Percentiles rank a stretch among this genome's conserved stretches.
phyloP scores from a whole-genome alignment of 1,140 invertebrate species.

The Radopholus similis region DNA sequence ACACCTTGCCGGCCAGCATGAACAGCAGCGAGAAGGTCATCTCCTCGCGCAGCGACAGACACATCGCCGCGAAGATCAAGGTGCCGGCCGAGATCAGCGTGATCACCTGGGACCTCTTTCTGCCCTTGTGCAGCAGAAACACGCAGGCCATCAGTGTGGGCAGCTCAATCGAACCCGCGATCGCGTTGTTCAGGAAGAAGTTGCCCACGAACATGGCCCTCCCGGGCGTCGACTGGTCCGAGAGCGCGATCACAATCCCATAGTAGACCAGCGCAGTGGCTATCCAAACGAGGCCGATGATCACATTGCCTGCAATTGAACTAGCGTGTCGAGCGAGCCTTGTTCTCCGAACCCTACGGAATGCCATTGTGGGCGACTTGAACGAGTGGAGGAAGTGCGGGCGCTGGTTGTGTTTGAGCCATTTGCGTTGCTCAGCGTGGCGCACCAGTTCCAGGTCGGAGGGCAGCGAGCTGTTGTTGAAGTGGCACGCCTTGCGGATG shows the following conservation, averaged over 20 bases:
- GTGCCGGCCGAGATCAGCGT: slow-evolving; percentile 50
- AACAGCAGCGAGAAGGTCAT: slow-evolving; percentile 55
- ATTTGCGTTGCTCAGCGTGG: slow-evolving; percentile 30
- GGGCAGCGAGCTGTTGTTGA: slow-evolving; percentile 51
- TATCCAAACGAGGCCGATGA: slow-evolving; percentile 55
- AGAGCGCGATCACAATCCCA: slow-evolving; percentile 57
- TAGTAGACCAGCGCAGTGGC: slow-evolving; percentile 57
- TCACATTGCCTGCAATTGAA: slow-evolving; percentile 25
- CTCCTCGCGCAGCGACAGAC: slow-evolving; percentile 36
- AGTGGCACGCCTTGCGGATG: slow-evolving; percentile 52
- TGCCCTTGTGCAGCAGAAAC: slow-evolving; percentile 49
- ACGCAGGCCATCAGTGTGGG: slow-evolving; percentile 56
- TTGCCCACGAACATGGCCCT: slow-evolving; percentile 55
- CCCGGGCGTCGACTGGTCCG: slow-evolving; percentile 56
- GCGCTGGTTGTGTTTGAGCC: slow-evolving; percentile 46
- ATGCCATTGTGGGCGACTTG: slow-evolving; percentile 39
- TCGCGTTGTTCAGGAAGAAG: slow-evolving; percentile 59
- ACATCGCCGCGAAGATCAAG: slow-evolving; percentile 50
- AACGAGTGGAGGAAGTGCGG: slow-evolving; percentile 55
- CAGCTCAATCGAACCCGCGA: slow-evolving; percentile 57
- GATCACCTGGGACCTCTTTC: slow-evolving; percentile 58
- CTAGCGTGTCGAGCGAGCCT: too few relatives aligned
- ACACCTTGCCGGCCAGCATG: slow-evolving; percentile 55
- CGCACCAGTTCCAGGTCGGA: slow-evolving; percentile 50
- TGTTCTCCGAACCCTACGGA: slow-evolving; percentile 12